These are phyloP conservation scores for Bagarius yarrelli DNA, from an alignment of 2,113 vertebrate genomes.

Conservation along the genomic window DNA sequence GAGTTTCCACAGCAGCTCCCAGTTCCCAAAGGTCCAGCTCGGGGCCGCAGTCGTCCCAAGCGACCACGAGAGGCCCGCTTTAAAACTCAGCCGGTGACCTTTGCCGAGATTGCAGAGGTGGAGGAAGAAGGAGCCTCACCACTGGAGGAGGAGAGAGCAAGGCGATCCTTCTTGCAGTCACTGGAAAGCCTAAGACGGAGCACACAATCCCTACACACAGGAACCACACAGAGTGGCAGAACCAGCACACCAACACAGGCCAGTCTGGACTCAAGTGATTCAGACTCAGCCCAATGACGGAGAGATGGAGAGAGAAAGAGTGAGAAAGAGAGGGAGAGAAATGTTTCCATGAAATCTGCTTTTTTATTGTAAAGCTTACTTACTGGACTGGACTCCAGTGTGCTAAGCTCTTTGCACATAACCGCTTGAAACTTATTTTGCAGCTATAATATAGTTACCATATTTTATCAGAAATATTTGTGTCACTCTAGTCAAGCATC, in stretches of 20 bases:
- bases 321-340: neutral
- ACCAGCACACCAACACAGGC: slow-evolving; percentile 75
- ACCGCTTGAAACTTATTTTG: slow-evolving; percentile 49
- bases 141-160: slow-evolving; percentile 91
- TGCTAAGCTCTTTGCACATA: slow-evolving; percentile 41
- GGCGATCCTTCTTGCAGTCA: slow-evolving; percentile 92
- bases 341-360: slow-evolving; percentile 12
- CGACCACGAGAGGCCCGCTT: slow-evolving; percentile 87
- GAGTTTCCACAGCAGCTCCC: slow-evolving; percentile 86
- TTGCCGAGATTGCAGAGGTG: slow-evolving; percentile 96
- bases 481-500: slow-evolving; percentile 41
- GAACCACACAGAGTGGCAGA: slow-evolving; percentile 66
- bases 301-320: slow-evolving; percentile 63
- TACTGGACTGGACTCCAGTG: slow-evolving; percentile 57
- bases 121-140: slow-evolving; percentile 93
- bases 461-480: slow-evolving; percentile 41
- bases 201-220: slow-evolving; percentile 83
- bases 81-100: slow-evolving; percentile 97
- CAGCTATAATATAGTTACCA: slow-evolving; percentile 59
- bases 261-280: slow-evolving; percentile 93
- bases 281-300: slow-evolving; percentile 85
- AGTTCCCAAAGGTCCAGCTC: slow-evolving; percentile 71
- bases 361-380: slow-evolving; percentile 4
- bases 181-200: slow-evolving; percentile 91
- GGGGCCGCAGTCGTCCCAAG: slow-evolving; percentile 77